These are phyloP conservation scores for Tenthredo livida DNA, from an alignment of 2,888 invertebrate species.

Conservation along the genomic window DNA sequence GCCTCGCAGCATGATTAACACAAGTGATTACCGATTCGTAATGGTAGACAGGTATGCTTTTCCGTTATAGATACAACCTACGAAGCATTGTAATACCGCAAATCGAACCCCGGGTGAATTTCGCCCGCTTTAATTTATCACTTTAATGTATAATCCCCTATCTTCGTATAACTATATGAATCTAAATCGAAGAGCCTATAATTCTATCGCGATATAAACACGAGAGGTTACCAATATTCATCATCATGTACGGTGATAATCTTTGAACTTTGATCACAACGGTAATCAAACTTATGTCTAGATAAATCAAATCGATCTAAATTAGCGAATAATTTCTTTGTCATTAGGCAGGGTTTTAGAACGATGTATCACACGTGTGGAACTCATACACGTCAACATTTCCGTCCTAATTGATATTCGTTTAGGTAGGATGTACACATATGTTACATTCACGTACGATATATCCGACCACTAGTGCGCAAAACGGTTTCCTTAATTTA, in stretches of 20 bases:
- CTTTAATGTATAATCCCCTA: background rate
- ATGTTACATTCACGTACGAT: background rate
- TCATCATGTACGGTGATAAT: background rate
- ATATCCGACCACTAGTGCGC: conserved; percentile 9
- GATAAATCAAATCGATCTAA: background rate
- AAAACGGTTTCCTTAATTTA: conserved; percentile 36
- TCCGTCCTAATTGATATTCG: background rate
- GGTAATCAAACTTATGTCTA: background rate
- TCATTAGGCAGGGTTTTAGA: background rate
- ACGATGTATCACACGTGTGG: background rate
- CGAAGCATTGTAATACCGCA: background rate
- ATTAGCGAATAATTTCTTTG: background rate
- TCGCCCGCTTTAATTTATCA: background rate
- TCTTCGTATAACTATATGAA: background rate
- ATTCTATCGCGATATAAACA: background rate
- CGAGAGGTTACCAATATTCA: background rate
- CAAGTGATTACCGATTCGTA: conserved; percentile 35
- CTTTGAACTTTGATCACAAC: background rate
- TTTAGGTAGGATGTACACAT: background rate
- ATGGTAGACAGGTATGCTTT: conserved; percentile 26
- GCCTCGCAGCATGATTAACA: conserved; percentile 32
- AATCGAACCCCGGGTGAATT: background rate
- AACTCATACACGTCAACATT: background rate
- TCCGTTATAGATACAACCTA: conserved; percentile 11
- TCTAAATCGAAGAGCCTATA: background rate